phyloP scores from a whole-genome alignment of 2,797 vertebrate genomes.

The Anableps anableps region DNA sequence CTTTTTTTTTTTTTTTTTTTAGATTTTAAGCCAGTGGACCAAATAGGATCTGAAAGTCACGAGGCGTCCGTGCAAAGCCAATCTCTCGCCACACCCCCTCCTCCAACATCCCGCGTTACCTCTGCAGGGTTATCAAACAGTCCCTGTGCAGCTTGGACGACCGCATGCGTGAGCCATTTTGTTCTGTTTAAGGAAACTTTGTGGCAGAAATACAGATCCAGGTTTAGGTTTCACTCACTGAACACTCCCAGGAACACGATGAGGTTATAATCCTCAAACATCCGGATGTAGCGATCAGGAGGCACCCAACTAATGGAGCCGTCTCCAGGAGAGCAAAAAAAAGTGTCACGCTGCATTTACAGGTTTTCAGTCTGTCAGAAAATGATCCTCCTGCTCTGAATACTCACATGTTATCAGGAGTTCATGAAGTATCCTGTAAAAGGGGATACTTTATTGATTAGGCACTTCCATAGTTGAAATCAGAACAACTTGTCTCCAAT shows the following conservation, averaged over 20 bases:
- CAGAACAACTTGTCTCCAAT: neutral
- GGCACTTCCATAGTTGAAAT: neutral
- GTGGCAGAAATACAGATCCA: constrained; percentile 16
- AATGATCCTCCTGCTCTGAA: neutral
- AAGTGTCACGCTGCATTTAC: neutral
- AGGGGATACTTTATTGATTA: neutral
- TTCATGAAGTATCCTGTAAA: fast-evolving
- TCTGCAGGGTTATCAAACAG: constrained; percentile 66
- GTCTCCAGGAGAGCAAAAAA: neutral
- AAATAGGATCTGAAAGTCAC: constrained; percentile 75
- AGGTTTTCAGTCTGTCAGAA: neutral
- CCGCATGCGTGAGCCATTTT: constrained; percentile 31
- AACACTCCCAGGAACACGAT: fast-evolving
- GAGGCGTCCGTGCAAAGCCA: constrained; percentile 70
- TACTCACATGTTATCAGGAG: neutral
- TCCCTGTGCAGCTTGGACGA: constrained; percentile 44
- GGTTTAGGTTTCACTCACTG: constrained; percentile 31
- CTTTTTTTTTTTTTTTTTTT: constrained; percentile 38
- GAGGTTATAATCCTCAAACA: neutral
- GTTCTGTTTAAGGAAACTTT: constrained; percentile 10
- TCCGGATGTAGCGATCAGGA: neutral
- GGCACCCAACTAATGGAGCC: fast-evolving
- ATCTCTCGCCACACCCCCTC: constrained; percentile 49
- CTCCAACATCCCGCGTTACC: constrained; percentile 28
- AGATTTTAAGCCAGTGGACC: constrained; percentile 74